Evolutionary conservation across 2,888 invertebrate genomes (phyloP).

Genomic region (Matsumyia berberina): DNA sequence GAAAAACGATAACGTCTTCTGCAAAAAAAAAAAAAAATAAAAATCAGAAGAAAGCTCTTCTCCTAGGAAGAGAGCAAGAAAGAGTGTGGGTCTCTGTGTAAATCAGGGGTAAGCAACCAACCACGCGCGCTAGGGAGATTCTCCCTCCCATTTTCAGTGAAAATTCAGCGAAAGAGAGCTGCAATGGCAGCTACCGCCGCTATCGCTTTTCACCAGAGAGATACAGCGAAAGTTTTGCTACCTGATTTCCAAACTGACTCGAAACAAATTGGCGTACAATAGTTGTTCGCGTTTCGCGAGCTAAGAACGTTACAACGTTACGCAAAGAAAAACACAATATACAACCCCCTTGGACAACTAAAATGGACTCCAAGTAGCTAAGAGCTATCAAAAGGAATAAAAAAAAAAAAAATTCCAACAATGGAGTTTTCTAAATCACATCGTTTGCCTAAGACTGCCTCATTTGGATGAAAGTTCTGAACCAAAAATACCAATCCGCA

Average conservation of each 20-base stretch:
- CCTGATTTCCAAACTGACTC: constrained; percentile 55
- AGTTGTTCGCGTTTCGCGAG: constrained; percentile 75
- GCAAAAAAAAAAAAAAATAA: constrained; percentile 27
- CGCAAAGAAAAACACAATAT: constrained; percentile 8
- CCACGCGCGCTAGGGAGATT: constrained; percentile 20
- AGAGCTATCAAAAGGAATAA: neutral
- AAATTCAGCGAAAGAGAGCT: constrained; percentile 34
- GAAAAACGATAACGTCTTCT: constrained; percentile 45
- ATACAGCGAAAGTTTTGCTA: constrained; percentile 63
- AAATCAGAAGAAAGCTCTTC: constrained; percentile 45
- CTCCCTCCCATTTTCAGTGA: neutral
- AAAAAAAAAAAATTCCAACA: constrained; percentile 3
- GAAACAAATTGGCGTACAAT: constrained; percentile 56
- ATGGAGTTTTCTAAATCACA: constrained; percentile 48
- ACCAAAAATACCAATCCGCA: neutral
- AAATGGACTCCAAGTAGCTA: constrained; percentile 49
- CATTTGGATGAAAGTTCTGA: constrained; percentile 26
- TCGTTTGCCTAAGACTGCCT: constrained; percentile 27
- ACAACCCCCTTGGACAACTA: neutral
- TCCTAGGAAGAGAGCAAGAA: constrained; percentile 22
- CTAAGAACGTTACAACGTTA: constrained; percentile 64
- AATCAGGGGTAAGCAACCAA: constrained; percentile 17
- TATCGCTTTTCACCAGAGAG: constrained; percentile 46
- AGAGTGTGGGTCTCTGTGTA: neutral
- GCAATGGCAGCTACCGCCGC: constrained; percentile 29